Percentiles rank a stretch among this genome's conserved stretches.
These are phyloP conservation scores for Brachycybe producta DNA, from an alignment of 2,888 invertebrate genomes.

Conservation along the genomic window DNA sequence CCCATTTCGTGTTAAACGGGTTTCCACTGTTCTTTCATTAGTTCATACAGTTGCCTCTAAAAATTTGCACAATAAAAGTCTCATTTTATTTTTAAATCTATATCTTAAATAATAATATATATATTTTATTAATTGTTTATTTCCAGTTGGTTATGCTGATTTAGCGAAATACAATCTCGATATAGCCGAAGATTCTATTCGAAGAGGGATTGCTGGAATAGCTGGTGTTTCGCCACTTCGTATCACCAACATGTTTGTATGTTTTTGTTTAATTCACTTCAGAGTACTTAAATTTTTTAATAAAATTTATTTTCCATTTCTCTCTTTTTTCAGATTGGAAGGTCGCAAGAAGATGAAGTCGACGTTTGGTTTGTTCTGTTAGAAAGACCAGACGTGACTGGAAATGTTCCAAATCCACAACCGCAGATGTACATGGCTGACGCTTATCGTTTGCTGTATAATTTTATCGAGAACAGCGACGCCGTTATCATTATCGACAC, in stretches of 20 bases:
- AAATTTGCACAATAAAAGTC: too few species aligned
- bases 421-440: conserved; percentile 26
- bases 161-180: conserved; percentile 26
- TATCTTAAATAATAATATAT: neutral
- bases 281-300: neutral
- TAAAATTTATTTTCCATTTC: conserved; percentile 14
- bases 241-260: conserved; percentile 31
- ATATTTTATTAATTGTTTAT: conserved; percentile 20
- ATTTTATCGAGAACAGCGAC: conserved; percentile 28
- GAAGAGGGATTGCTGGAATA: conserved; percentile 29
- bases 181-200: conserved; percentile 29
- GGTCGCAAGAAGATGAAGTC: conserved; percentile 22
- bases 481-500: conserved; percentile 28
- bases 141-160: conserved; percentile 24
- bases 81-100: neutral
- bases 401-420: conserved; percentile 19
- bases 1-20: too few species aligned
- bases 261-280: conserved; percentile 18
- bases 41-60: too few species aligned
- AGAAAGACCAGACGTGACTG: conserved; percentile 29
- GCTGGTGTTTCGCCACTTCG: conserved; percentile 31
- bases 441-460: conserved; percentile 29
- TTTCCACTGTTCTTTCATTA: too few species aligned
- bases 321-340: conserved; percentile 9
- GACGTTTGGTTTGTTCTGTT: conserved; percentile 32